phyloP scores from a whole-genome alignment of 2,797 vertebrate genomes.

The Echeneis naucrates region DNA sequence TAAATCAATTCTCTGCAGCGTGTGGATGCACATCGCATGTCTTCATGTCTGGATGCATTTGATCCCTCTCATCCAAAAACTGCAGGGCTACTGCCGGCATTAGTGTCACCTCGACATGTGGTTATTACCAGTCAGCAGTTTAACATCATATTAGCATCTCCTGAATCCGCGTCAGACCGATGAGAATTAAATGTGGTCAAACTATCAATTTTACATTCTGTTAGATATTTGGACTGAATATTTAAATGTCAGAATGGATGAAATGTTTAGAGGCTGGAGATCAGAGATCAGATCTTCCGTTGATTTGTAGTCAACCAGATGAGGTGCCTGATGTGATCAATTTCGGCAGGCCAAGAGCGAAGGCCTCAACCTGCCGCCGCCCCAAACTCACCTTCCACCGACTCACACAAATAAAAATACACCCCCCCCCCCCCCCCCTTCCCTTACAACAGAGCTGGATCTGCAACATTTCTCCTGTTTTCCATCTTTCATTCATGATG shows the following conservation, averaged over 20 bases:
- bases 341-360: constrained; percentile 43
- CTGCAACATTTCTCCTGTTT: constrained; percentile 47
- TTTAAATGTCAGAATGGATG: too few relatives aligned
- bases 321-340: constrained; percentile 9
- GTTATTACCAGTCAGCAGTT: too few relatives aligned
- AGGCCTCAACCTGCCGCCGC: constrained; percentile 23
- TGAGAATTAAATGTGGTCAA: too few relatives aligned
- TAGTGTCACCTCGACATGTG: too few relatives aligned
- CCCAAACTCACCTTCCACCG: constrained; percentile 32
- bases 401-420: constrained; percentile 24
- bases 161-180: background rate
- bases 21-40: background rate
- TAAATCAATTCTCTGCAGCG: background rate
- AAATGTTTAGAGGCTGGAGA: too few relatives aligned
- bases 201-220: too few relatives aligned
- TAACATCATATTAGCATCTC: too few relatives aligned
- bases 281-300: too few relatives aligned
- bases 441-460: constrained; percentile 27
- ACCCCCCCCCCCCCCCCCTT: constrained; percentile 1
- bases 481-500: constrained; percentile 50
- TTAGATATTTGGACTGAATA: background rate
- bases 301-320: too few relatives aligned
- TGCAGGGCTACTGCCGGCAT: background rate
- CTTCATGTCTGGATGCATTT: background rate
- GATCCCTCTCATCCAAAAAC: background rate